phyloP scores from a whole-genome alignment of 2,797 vertebrate genomes.

The Lepus townsendii region DNA sequence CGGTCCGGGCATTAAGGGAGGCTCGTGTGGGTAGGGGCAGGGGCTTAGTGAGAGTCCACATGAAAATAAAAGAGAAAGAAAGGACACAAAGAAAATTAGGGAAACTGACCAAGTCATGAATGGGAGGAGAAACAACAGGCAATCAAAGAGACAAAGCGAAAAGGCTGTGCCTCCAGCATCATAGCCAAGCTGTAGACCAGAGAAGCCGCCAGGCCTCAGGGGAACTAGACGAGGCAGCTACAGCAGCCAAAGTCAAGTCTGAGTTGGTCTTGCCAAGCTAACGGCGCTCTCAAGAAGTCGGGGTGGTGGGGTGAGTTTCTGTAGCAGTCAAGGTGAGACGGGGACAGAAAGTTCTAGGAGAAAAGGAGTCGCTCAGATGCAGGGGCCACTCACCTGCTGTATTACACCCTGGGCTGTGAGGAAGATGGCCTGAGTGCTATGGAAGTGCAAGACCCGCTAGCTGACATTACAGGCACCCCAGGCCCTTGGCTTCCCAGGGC shows the following conservation, averaged over 20 bases:
- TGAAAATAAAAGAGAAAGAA: background rate
- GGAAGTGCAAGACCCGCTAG: background rate
- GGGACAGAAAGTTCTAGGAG: background rate
- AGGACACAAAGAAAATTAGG: background rate
- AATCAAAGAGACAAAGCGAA: background rate
- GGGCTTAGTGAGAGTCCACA: background rate
- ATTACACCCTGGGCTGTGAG: background rate
- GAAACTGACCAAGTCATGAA: background rate
- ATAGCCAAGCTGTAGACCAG: background rate
- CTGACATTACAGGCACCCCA: background rate
- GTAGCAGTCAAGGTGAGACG: background rate
- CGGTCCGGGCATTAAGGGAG: background rate
- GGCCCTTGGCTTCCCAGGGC: rapidly evolving
- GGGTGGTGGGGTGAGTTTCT: background rate
- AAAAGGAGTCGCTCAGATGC: background rate
- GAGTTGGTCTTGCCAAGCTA: background rate
- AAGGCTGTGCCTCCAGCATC: rapidly evolving
- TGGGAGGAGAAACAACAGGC: background rate
- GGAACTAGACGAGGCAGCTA: background rate
- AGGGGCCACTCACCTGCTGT: background rate
- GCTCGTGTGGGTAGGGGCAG: rapidly evolving
- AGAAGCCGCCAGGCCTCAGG: background rate
- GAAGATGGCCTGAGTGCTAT: background rate
- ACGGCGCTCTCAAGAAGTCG: background rate
- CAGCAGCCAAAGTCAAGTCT: background rate